Conservation (phyloP, 2,888 invertebrate genomes). For the Xanthia togata region DNA sequence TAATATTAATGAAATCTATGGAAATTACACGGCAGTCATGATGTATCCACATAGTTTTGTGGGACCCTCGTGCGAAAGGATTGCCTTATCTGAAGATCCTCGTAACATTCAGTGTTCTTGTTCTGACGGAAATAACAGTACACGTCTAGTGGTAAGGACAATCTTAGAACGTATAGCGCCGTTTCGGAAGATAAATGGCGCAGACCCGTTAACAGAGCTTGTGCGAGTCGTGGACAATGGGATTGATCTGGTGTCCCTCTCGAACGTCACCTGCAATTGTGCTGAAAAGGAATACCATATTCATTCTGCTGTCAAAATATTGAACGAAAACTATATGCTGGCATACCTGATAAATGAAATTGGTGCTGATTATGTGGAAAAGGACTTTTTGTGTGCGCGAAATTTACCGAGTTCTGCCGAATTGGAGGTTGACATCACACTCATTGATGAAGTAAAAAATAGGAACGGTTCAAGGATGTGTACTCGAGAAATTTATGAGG, state of each 20-base stretch:
- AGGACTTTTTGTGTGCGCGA: conserved; percentile 10
- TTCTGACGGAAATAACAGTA: conserved; percentile 25
- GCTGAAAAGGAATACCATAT: background rate
- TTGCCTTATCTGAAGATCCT: conserved; percentile 1
- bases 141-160: conserved; percentile 1
- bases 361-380: too few species aligned
- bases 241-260: background rate
- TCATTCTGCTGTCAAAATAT: background rate
- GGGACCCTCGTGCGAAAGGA: too few species aligned
- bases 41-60: conserved; percentile 4
- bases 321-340: conserved; percentile 25
- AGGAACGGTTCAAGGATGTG: conserved; percentile 20
- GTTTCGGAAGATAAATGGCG: background rate
- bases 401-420: conserved; percentile 11
- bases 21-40: conserved; percentile 29
- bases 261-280: conserved; percentile 34
- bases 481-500: conserved; percentile 23
- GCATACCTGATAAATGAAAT: background rate
- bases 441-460: conserved; percentile 16
- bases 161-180: conserved; percentile 5
- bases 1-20: conserved; percentile 18
- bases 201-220: background rate
- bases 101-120: conserved; percentile 22
- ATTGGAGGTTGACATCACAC: background rate
- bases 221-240: conserved; percentile 6